Evolutionary conservation across 2,888 invertebrate species (phyloP).

Genomic region (Lasiommata megera): DNA sequence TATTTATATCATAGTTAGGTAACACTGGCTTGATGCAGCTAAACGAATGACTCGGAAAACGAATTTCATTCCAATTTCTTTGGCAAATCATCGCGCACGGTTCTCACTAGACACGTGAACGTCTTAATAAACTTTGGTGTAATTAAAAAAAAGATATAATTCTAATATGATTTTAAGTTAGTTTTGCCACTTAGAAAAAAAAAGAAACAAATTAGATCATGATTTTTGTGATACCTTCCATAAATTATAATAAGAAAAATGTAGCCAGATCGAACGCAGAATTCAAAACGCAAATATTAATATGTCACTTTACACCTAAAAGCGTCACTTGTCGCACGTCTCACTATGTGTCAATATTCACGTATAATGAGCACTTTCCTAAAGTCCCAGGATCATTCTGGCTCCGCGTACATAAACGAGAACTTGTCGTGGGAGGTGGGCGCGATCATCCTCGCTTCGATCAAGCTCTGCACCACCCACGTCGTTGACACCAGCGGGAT

Average conservation of each 20-base stretch:
- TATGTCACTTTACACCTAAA: constrained; percentile 29
- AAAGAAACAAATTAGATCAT: too few species aligned
- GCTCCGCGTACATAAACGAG: constrained; percentile 77
- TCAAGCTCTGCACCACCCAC: constrained; percentile 86
- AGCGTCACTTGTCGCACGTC: constrained; percentile 40
- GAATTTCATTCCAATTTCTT: too few species aligned
- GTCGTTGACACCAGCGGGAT: constrained; percentile 85
- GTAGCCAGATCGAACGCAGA: not conserved
- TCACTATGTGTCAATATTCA: constrained; percentile 68
- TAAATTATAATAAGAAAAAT: not conserved
- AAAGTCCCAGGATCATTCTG: constrained; percentile 79
- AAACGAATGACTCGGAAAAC: too few species aligned
- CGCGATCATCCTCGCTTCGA: constrained; percentile 79
- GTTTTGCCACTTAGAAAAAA: not conserved
- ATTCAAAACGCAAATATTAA: not conserved
- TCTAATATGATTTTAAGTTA: not conserved
- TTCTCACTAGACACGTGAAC: not conserved
- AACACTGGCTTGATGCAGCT: too few species aligned
- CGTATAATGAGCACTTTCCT: constrained; percentile 73
- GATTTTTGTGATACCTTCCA: not conserved
- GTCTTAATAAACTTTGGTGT: not conserved
- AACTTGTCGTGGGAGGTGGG: constrained; percentile 77
- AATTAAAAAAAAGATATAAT: not conserved
- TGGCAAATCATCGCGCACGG: not conserved
- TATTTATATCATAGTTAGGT: not conserved